Percentiles rank a stretch among this genome's conserved stretches.
Conservation (phyloP, 2,113 vertebrate genomes). For the Perognathus longimembris region DNA sequence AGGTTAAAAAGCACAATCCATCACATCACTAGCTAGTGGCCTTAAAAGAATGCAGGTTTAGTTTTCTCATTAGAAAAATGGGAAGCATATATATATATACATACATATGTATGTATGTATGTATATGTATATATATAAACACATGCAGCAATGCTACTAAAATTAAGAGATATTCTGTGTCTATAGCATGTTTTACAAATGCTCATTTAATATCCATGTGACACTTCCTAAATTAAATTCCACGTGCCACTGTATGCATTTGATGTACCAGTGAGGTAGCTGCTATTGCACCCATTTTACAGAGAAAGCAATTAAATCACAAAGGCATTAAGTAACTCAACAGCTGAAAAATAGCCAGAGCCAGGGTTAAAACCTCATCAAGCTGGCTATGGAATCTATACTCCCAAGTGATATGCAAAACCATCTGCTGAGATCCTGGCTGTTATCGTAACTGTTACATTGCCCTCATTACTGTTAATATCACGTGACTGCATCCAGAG, state of each 20-base stretch:
- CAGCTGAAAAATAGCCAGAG: background rate
- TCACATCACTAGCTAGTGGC: too few relatives aligned
- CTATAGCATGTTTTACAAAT: background rate
- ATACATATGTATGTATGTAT: too few relatives aligned
- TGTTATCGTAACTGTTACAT: background rate
- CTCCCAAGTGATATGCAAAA: background rate
- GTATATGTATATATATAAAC: too few relatives aligned
- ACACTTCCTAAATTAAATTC: background rate
- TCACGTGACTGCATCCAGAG: background rate
- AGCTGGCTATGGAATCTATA: background rate
- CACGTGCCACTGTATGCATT: background rate
- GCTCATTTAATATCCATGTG: background rate
- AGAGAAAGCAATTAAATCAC: background rate
- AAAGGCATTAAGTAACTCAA: background rate
- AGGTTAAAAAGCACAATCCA: background rate
- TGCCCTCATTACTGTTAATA: background rate
- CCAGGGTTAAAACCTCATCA: background rate
- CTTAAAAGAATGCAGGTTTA: background rate
- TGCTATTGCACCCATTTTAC: background rate
- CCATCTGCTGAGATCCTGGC: background rate
- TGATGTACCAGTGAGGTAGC: rapidly evolving
- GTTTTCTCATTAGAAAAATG: background rate
- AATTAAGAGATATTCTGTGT: background rate
- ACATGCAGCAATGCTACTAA: background rate
- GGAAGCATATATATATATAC: too few relatives aligned